A percentile compares a stretch with the other conserved stretches of the same genome.
Conservation (phyloP, 2,888 invertebrate genomes). For the Leptinotarsa tumamoca region DNA sequence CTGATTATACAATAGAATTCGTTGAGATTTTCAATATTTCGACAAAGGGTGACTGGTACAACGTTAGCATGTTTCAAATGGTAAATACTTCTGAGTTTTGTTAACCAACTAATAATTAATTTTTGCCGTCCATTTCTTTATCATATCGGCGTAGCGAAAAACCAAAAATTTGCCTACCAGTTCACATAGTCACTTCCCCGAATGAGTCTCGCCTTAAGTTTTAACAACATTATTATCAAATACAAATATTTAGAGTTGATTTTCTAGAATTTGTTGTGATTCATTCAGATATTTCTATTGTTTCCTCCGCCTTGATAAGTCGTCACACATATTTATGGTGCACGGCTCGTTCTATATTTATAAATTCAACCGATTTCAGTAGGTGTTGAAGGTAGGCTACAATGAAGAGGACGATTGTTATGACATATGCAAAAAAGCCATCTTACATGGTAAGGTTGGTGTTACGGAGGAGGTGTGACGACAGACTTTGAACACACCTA, state of each 20-base stretch:
- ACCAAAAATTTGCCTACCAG: too few species aligned
- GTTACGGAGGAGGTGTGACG: slow-evolving; percentile 8
- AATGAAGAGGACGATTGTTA: slow-evolving; percentile 26
- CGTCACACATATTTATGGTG: neutral
- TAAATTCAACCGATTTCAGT: slow-evolving; percentile 16
- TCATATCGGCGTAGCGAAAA: too few species aligned
- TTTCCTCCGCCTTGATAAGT: slow-evolving; percentile 1
- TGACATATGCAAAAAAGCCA: slow-evolving; percentile 13
- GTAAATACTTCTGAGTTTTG: too few species aligned
- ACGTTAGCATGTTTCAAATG: too few species aligned
- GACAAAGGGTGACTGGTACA: too few species aligned
- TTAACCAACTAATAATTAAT: too few species aligned
- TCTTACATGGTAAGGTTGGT: slow-evolving; percentile 25
- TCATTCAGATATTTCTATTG: neutral
- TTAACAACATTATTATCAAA: neutral
- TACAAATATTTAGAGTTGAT: neutral
- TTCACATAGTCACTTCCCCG: too few species aligned
- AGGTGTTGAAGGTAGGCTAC: slow-evolving; percentile 22
- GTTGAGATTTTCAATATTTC: too few species aligned
- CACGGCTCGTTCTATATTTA: slow-evolving; percentile 16
- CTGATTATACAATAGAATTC: too few species aligned
- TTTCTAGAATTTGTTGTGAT: neutral
- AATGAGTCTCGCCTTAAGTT: too few species aligned
- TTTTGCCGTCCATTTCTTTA: too few species aligned
- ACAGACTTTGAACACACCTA: slow-evolving; percentile 15